phyloP scores from a whole-genome alignment of 2,113 vertebrate genomes.

The Nycticryphes semicollaris region DNA sequence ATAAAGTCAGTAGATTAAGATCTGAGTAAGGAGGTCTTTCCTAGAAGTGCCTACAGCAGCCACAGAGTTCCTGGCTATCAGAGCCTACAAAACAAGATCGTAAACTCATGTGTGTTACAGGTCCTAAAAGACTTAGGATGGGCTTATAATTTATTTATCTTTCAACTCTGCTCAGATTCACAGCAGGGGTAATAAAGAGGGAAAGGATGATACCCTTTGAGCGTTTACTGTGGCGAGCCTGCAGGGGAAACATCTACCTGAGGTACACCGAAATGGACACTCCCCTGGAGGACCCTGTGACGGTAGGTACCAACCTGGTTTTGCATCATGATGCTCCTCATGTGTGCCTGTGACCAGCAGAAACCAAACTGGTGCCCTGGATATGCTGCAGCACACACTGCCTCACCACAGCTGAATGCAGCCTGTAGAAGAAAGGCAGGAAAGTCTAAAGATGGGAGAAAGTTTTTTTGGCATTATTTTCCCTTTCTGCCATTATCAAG shows the following conservation, averaged over 20 bases:
- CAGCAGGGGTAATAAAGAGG: slow-evolving; percentile 77
- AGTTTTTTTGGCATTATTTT: not conserved
- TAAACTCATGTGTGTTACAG: not conserved
- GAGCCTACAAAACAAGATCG: not conserved
- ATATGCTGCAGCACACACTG: not conserved
- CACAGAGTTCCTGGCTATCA: not conserved
- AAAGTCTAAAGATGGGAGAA: not conserved
- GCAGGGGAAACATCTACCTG: slow-evolving; percentile 82
- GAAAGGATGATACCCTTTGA: slow-evolving; percentile 82
- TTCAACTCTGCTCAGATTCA: slow-evolving; percentile 71
- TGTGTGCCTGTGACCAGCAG: not conserved
- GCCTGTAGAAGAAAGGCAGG: not conserved
- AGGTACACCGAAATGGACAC: slow-evolving; percentile 79
- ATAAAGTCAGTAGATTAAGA: not conserved
- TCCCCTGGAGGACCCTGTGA: slow-evolving; percentile 75
- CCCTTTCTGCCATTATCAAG: not conserved
- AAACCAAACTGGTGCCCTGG: not conserved
- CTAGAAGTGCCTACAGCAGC: not conserved
- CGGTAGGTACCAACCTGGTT: slow-evolving; percentile 53
- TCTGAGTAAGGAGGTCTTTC: not conserved
- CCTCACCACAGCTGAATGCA: not conserved
- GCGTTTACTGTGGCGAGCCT: slow-evolving; percentile 80
- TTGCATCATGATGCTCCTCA: not conserved
- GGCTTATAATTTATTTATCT: not conserved
- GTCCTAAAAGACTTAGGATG: not conserved